Evolutionary conservation across 2,113 vertebrate species (phyloP), one percentile per base, ranked within the genome.

Genomic region (Smithornis capensis): DNA sequence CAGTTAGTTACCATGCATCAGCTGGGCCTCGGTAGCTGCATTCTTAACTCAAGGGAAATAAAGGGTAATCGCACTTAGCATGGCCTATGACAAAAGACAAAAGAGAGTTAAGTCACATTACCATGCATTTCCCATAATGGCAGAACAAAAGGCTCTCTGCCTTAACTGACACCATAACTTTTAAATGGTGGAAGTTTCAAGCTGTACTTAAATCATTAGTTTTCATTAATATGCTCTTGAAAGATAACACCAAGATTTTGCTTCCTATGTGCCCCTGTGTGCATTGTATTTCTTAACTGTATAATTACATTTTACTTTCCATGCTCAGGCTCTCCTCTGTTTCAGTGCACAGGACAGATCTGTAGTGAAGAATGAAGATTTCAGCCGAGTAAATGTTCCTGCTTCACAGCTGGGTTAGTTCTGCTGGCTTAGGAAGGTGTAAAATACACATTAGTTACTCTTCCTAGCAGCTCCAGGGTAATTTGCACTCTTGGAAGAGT

Each of bases 321-420:
- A 82, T 28, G 14, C 38, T 79, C 0, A 1, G 56, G 4, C 4
- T 64, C 21, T 69, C 19, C 14, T 19, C 28, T 70, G 0, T 70
- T 83, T 60, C 55, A 64, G 19, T 25, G 14, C 2, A 10, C 24
- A 44, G 25, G 24, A 35, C 12, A 79, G 45, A 62, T 62, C 25
- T 1, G 0, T 29, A 42, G 29, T 40, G 25, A 37, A 60, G 23
- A 71, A 60, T 42, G 40, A 89, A 75, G 40, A 35, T 42, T 79
- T 40, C 7, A 40, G 55, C 23, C 53, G 7, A 70, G 2, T 64
- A 64, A 57, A 75, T 2, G 10, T 45, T 76, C 8, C 21, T n/a
- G 2, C 23, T 71, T 86, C 60, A 67, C 9, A 92, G 4, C 18
- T 74, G 12, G 2, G 4, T n/a, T 45, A 73, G 7, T 5, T 88